Percentiles rank a stretch among this genome's conserved stretches.
Conservation (phyloP, 2,888 invertebrate genomes). For the Scaeva pyrastri region DNA sequence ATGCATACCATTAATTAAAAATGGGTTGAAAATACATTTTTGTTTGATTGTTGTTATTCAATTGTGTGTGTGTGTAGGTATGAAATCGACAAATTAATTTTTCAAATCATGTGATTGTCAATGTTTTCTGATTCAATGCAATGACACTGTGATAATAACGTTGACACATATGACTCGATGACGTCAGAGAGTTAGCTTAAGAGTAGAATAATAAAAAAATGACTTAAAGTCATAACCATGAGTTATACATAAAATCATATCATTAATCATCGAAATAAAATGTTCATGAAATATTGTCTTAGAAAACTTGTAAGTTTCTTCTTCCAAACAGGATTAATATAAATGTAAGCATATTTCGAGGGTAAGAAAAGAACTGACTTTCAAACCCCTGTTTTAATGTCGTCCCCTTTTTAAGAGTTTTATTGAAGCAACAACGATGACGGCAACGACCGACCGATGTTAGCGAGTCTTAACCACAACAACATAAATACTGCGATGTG, state of each 20-base stretch:
- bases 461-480: constrained; percentile 64
- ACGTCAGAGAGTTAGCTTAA: too few relatives aligned
- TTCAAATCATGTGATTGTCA: too few relatives aligned
- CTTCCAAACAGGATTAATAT: constrained; percentile 9
- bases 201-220: background rate
- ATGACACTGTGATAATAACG: too few relatives aligned
- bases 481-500: constrained; percentile 54
- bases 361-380: constrained; percentile 17
- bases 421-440: background rate
- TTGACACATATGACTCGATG: too few relatives aligned
- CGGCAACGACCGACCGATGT: too few relatives aligned
- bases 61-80: too few relatives aligned
- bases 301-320: constrained; percentile 20
- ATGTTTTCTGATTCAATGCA: too few relatives aligned
- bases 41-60: too few relatives aligned
- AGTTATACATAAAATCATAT: background rate
- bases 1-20: too few relatives aligned
- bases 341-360: constrained; percentile 12
- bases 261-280: constrained; percentile 36
- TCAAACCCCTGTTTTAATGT: constrained; percentile 6
- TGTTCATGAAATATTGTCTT: constrained; percentile 31
- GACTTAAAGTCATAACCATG: background rate
- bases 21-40: too few relatives aligned
- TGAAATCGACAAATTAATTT: too few relatives aligned
- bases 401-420: constrained; percentile 8